Percentiles rank a stretch among this genome's conserved stretches.
Conservation (phyloP, 2,113 vertebrate genomes). For the Carollia perspicillata region DNA sequence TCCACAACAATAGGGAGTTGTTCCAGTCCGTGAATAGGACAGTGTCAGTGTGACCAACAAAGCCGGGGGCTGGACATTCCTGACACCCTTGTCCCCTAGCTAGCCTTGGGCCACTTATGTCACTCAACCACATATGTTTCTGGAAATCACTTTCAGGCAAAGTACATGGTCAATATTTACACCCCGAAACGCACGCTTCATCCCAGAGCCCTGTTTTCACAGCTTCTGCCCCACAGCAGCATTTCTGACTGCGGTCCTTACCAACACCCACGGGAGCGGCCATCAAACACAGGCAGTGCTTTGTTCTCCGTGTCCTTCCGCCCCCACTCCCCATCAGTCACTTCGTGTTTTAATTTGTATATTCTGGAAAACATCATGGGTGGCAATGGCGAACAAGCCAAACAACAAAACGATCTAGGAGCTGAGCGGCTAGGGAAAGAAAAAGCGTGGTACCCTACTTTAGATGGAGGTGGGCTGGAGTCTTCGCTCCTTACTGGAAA, state of each 20-base stretch:
- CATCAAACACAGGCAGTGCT: conserved; percentile 42
- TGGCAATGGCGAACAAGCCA: neutral
- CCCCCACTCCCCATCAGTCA: neutral
- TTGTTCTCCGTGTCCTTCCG: conserved; percentile 7
- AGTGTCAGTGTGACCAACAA: conserved; percentile 75
- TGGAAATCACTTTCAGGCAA: conserved; percentile 26
- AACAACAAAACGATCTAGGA: neutral
- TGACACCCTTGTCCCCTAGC: conserved; percentile 75
- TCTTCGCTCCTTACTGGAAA: neutral
- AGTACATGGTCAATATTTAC: neutral
- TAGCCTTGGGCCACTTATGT: neutral
- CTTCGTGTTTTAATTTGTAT: neutral
- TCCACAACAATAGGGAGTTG: conserved; percentile 82
- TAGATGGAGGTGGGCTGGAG: neutral
- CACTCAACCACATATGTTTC: neutral
- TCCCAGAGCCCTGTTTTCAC: neutral
- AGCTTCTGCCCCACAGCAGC: neutral
- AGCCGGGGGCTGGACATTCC: conserved; percentile 80
- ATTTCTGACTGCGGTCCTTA: neutral
- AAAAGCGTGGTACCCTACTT: neutral
- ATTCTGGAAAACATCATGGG: conserved; percentile 26
- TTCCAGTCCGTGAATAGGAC: conserved; percentile 81
- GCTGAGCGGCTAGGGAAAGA: neutral
- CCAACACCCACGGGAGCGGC: neutral
- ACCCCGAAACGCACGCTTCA: neutral